Base-by-base conservation (phyloP, 2,797 vertebrate genomes). In the Gorsachius magnificus region DNA sequence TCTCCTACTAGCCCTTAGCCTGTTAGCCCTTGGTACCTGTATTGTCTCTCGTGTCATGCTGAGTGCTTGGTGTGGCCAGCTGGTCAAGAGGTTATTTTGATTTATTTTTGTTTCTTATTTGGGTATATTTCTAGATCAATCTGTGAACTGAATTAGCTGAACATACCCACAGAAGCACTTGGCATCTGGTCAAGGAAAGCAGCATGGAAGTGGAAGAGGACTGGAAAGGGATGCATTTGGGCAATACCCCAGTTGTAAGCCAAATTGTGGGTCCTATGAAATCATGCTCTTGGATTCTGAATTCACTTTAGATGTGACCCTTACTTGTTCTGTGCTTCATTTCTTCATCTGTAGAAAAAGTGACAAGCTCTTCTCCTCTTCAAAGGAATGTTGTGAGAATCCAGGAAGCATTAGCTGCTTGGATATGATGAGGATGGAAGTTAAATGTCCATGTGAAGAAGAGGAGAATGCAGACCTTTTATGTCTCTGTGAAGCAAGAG, bases 381-480 rank as follows among this genome's bases (percentile, higher is more conserved):
- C 31, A 71, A 5, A 75, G 20, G 10, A 45, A 45, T 11, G 13
- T 21, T 51, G 7, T n/a, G 9, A 82, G 19, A 66, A 58, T 33
- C 14, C 5, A 4, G 9, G 9, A 19, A 69, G 9, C 16, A n/a
- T 66, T 57, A 78, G 19, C 16, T 70, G 7, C 12, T 75, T 70
- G 21, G 11, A 25, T 31, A 21, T 8, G 5, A 56, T 57, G 21
- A 65, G 7, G 29, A 53, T 18, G 20, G 12, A 46, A 3, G 8
- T n/a, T 50, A 54, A 41, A 16, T 14, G 20, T 56, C 35, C 26
- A 4, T 28, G 20, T 2, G 5, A 75, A 82, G 25, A 35, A 50
- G 5, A 66, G 6, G 3, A 66, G 20, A 86, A 31, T 0, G 0
- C n/a, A 51, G 9, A 84, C 5, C 21, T 72, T 56, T 60, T 54